Conservation (phyloP, 2,113 vertebrate species). For the Capreolus pygargus region DNA sequence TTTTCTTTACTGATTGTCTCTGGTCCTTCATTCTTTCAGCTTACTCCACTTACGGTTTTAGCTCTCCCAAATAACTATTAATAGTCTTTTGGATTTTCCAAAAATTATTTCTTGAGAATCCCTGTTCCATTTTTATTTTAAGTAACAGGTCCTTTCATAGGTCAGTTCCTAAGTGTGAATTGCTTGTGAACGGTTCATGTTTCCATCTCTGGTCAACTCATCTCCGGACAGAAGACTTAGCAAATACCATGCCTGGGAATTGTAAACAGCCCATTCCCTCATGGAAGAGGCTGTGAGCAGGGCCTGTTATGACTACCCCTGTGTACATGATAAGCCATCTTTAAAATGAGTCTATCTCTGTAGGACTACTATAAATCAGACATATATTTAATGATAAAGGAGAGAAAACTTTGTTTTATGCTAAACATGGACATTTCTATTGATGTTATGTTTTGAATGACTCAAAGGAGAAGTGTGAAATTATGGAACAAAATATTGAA, state of each 20-base stretch:
- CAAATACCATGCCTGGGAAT: background rate
- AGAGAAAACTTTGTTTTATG: background rate
- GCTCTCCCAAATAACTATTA: background rate
- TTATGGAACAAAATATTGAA: slow-evolving; percentile 1
- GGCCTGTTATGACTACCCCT: background rate
- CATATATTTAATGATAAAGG: background rate
- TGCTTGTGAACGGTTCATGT: background rate
- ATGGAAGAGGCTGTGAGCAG: background rate
- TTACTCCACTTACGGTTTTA: background rate
- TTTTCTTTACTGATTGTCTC: background rate
- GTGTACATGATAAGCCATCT: background rate
- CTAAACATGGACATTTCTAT: background rate
- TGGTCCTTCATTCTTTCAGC: background rate
- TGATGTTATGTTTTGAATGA: background rate
- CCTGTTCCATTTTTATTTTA: background rate
- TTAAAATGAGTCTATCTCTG: background rate
- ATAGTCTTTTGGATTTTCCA: background rate
- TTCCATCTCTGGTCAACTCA: background rate
- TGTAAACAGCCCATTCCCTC: background rate
- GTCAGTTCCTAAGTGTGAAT: background rate
- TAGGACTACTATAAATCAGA: background rate
- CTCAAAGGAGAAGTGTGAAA: background rate
- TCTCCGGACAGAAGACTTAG: background rate
- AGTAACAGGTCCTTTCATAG: background rate
- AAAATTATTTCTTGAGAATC: slow-evolving; percentile 7